Evolutionary conservation across 1,140 invertebrate genomes (phyloP), one percentile per base, ranked within the genome.

Genomic region (Bombyx mori): DNA sequence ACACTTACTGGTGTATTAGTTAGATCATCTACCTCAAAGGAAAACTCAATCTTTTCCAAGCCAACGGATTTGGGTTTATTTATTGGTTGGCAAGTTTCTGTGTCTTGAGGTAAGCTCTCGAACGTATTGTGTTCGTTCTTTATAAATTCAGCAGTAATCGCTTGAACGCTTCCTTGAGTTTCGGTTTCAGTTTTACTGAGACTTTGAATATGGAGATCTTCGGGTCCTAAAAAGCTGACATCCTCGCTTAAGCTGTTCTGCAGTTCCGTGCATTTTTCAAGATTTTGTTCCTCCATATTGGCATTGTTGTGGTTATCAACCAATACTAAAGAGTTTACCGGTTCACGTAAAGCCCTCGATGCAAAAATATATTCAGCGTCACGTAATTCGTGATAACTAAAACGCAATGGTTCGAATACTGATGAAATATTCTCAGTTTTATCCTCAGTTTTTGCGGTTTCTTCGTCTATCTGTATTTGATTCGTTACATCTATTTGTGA

Each of bases 1-100:
- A 71, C 60, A 42, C 54, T 26, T 8, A 71, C 53, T 26, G 66
- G 66, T 18, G 63, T 65, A 53, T 71, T 62, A 26, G 52, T 52
- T 35, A 71, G 60, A 43, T 71, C 66, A 55, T 71, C 66, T 42
- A 71, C 60, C 54, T 71, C 66, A 60, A 68, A 71, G 8, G 69
- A 66, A 46, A 58, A 50, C 8, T 57, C 59, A 12, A 63, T 57
- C 45, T 67, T 63, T 47, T 51, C 45, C 3, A 52, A n/a, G 44
- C 44, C 42, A n/a, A 50, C 1, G 48, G 43, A 10, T 56, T 9
- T 10, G 8, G 46, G 46, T 59, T 57, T 49, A 54, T 9, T 4
- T 8, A 44, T 18, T 26, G 53, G 45, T 26, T 35, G 26, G 26
- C 4, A 5, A 3, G 26, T 3, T 35, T 35, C 26, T 35, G 4